These are phyloP conservation scores for Junco hyemalis DNA, from an alignment of 2,113 vertebrate species.

Conservation along the genomic window DNA sequence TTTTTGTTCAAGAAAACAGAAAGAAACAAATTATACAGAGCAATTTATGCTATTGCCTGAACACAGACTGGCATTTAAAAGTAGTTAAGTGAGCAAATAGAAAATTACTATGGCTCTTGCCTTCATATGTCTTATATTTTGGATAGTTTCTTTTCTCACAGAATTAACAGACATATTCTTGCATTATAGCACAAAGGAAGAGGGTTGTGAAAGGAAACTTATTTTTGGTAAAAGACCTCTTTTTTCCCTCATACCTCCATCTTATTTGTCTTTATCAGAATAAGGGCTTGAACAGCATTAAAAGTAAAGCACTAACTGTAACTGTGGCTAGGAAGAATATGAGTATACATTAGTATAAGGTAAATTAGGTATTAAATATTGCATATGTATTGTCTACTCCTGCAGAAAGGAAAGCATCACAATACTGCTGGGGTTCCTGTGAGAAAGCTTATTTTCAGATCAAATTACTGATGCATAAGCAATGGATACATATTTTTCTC, in stretches of 20 bases:
- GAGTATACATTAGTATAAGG: background rate
- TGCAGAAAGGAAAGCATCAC: background rate
- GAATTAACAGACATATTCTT: background rate
- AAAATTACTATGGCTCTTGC: background rate
- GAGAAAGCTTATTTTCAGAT: background rate
- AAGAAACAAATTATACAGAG: background rate
- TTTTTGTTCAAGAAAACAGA: conserved; percentile 27
- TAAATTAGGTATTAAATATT: background rate
- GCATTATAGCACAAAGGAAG: background rate
- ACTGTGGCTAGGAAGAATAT: background rate
- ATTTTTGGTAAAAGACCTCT: background rate
- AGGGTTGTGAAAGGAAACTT: background rate
- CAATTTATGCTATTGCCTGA: background rate
- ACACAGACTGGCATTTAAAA: background rate
- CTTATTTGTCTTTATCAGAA: background rate
- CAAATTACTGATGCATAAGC: background rate
- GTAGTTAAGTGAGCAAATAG: background rate
- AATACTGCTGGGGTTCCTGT: background rate
- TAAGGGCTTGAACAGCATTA: background rate
- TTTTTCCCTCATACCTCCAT: background rate
- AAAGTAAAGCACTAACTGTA: background rate
- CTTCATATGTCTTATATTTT: background rate
- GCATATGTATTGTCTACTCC: background rate
- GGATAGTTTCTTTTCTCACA: background rate
- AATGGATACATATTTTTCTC: background rate